Evolutionary conservation across 2,797 vertebrate species (phyloP).

Genomic region (Kryptolebias ocellatus): DNA sequence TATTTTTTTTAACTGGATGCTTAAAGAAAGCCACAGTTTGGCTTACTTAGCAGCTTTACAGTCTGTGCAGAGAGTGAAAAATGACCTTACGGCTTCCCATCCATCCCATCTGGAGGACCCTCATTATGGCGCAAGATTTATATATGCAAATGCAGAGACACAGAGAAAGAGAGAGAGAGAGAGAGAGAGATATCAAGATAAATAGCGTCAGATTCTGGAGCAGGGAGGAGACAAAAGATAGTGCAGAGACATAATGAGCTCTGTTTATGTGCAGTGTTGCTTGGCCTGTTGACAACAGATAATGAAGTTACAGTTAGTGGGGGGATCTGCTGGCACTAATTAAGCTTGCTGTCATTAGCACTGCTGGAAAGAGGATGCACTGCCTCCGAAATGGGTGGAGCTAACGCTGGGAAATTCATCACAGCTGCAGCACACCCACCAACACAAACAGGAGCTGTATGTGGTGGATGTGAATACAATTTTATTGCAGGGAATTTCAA

Average conservation of each 20-base stretch:
- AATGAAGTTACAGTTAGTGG: slow-evolving; percentile 84
- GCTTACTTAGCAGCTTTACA: slow-evolving; percentile 62
- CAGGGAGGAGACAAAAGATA: slow-evolving; percentile 60
- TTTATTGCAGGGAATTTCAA: background rate
- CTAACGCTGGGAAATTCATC: slow-evolving; percentile 57
- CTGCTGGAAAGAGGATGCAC: slow-evolving; percentile 64
- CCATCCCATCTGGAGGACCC: slow-evolving; percentile 63
- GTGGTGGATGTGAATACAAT: background rate
- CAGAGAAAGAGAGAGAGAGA: slow-evolving; percentile 4
- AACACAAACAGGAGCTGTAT: slow-evolving; percentile 24
- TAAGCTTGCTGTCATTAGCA: slow-evolving; percentile 82
- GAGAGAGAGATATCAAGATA: slow-evolving; percentile 48
- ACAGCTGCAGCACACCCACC: slow-evolving; percentile 27
- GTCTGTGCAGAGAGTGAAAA: slow-evolving; percentile 67
- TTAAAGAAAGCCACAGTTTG: slow-evolving; percentile 47
- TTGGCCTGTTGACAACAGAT: slow-evolving; percentile 82
- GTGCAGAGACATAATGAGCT: slow-evolving; percentile 80
- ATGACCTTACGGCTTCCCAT: slow-evolving; percentile 60
- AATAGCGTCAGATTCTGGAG: slow-evolving; percentile 52
- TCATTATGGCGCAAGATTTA: slow-evolving; percentile 67
- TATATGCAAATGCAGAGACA: slow-evolving; percentile 47
- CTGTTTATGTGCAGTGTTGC: slow-evolving; percentile 83
- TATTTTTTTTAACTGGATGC: slow-evolving; percentile 27
- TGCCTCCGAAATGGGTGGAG: slow-evolving; percentile 55
- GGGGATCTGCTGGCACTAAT: slow-evolving; percentile 81